Evolutionary conservation across 2,113 vertebrate species (phyloP), one percentile per base, ranked within the genome.

Genomic region (Puma concolor): DNA sequence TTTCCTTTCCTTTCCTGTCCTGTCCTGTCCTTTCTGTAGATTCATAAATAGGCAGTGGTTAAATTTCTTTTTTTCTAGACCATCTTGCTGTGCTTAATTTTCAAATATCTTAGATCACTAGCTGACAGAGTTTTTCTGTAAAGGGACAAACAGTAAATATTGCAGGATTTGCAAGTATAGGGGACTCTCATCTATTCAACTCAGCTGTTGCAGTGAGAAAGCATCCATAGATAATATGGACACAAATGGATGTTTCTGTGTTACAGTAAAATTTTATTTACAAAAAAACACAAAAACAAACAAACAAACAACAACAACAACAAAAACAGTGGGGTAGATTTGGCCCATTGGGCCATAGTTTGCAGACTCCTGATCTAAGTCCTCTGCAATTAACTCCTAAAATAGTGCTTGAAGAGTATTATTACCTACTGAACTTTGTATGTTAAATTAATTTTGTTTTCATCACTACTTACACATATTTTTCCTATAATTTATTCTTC

Each of bases 401-500:
- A 66, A 50, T 83, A 84, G 29, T 84, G 38, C 4, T 79, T 88
- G 31, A 90, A 94, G 33, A 54, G 11, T 87, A 41, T 50, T 91
- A 91, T 76, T 94, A 52, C 27, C 9, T 64, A 41, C 10, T 81
- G 54, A 92, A 19, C 15, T 84, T 94, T 97, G 74, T 91, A 63
- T 96, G 13, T 87, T 86, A 38, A 95, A 90, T 80, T 83, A 48
- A 63, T 79, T 96, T 79, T 94, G 17, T 74, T 97, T 82, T 38
- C 16, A 80, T 80, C 67, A 4, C 38, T n/a, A 82, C n/a, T 94
- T 76, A 69, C 50, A 69, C 41, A 31, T 93, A 48, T 96, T 31
- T 84, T 44, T 79, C n/a, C 15, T 36, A 8, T 66, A 74, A n/a
- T 92, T 95, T 91, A 95, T 85, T 48, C 16, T 97, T 95, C 38